Evolutionary conservation across 2,888 invertebrate species (phyloP), one percentile per base, ranked within the genome.

Genomic region (Ecdyonurus torrentis): DNA sequence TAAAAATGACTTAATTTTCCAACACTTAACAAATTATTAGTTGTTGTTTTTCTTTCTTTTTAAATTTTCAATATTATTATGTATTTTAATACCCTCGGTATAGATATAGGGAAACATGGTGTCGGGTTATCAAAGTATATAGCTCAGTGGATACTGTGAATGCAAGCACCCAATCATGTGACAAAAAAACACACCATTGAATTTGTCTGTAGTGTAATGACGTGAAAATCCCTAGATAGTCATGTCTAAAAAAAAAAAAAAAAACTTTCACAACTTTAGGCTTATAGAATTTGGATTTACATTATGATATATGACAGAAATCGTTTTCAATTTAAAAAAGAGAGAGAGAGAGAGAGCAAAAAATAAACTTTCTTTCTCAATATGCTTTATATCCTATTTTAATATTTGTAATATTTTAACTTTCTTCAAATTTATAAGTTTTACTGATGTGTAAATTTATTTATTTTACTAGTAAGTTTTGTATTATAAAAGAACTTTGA

Each of bases 181-280:
- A 5, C 3, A 55, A 55, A 20, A 55, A 55, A n/a, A 55, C 55
- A 22, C 55, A n/a, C 55, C n/a, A 55, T 55, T 55, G 55, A 55
- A 55, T 55, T 55, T 55, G 55, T 55, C 55, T 55, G 55, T n/a
- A 7, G 55, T 55, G n/a, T 55, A 55, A 55, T 55, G 55, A 55
- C 15, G 15, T 22, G 55, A 55, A 55, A 55, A 55, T 55, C 55
- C 55, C 55, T n/a, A 55, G 55, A 55, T 55, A 55, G 55, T 5
- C 55, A n/a, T n/a, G n/a, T n/a, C n/a, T n/a, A n/a, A n/a, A n/a
- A n/a, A 55, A 55, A 20, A 5, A 5, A 55, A 18, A 55, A 5
- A 20, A n/a, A 20, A 55, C 5, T 20, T n/a, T n/a, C 55, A n/a
- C 55, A 20, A 20, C 55, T 55, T 50, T 50, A 10, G 55, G 19